Evolutionary conservation across 1,140 invertebrate genomes (phyloP).

Genomic region (Drosophila neocordata): DNA sequence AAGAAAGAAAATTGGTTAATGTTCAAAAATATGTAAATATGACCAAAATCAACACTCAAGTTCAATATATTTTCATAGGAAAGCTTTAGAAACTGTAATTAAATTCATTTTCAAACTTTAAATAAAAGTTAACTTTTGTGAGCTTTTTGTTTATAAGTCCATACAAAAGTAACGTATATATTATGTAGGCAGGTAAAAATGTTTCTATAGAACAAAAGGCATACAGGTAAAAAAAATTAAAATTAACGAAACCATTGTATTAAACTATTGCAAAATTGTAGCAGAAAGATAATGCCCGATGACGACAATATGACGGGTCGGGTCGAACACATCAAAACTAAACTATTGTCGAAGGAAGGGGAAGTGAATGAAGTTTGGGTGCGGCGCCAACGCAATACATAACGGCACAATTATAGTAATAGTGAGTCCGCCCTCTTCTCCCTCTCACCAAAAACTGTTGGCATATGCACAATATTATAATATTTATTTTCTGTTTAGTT

Average conservation of each 20-base stretch:
- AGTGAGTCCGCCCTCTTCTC: neutral
- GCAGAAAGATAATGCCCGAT: constrained; percentile 30
- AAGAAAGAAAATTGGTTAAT: too few relatives aligned
- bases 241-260: neutral
- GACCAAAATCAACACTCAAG: too few relatives aligned
- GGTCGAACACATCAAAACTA: constrained; percentile 42
- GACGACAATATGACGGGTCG: constrained; percentile 15
- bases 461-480: constrained; percentile 36
- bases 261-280: constrained; percentile 7
- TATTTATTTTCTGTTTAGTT: constrained; percentile 16
- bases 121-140: too few relatives aligned
- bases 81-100: too few relatives aligned
- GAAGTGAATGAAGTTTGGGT: constrained; percentile 48
- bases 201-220: too few relatives aligned
- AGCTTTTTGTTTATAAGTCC: too few relatives aligned
- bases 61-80: too few relatives aligned
- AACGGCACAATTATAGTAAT: constrained; percentile 67
- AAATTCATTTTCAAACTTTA: too few relatives aligned
- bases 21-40: too few relatives aligned
- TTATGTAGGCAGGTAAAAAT: too few relatives aligned
- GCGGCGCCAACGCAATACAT: constrained; percentile 68
- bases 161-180: too few relatives aligned
- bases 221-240: too few relatives aligned
- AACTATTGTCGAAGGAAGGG: neutral
- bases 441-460: constrained; percentile 20